phyloP scores from a whole-genome alignment of 2,888 invertebrate species.

The Drosophila mayaguana region DNA sequence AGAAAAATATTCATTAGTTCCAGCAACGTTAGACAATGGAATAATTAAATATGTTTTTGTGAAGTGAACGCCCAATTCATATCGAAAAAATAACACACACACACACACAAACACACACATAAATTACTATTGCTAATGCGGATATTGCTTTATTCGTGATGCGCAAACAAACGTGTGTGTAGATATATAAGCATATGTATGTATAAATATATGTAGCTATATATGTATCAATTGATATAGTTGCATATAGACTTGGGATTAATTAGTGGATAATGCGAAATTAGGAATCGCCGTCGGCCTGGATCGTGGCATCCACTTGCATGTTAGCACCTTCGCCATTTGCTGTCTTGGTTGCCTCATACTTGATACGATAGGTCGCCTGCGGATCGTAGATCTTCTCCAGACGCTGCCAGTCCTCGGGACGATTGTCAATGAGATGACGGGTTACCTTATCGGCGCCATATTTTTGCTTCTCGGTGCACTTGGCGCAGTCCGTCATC shows the following conservation, averaged over 20 bases:
- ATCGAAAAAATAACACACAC: background rate
- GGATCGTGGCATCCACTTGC: background rate
- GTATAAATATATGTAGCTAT: background rate
- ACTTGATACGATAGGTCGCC: constrained; percentile 87
- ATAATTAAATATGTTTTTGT: background rate
- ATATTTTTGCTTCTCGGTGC: constrained; percentile 88
- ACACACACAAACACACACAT: background rate
- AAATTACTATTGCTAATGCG: constrained; percentile 1
- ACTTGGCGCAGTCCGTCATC: constrained; percentile 89
- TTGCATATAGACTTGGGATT: background rate
- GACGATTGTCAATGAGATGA: constrained; percentile 85
- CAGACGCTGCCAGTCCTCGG: constrained; percentile 87
- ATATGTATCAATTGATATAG: background rate
- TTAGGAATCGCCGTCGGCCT: constrained; percentile 37
- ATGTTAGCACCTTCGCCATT: background rate
- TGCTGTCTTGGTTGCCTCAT: constrained; percentile 85
- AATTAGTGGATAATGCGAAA: background rate
- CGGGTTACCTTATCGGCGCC: constrained; percentile 89
- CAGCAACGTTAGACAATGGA: constrained; percentile 4
- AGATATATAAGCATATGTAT: background rate
- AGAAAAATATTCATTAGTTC: constrained; percentile 9
- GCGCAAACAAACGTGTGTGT: background rate
- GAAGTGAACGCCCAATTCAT: constrained; percentile 7
- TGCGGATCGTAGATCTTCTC: constrained; percentile 88
- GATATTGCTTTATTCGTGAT: constrained; percentile 5